Conservation (phyloP, 2,888 invertebrate species). For the Spisula subtruncata region DNA sequence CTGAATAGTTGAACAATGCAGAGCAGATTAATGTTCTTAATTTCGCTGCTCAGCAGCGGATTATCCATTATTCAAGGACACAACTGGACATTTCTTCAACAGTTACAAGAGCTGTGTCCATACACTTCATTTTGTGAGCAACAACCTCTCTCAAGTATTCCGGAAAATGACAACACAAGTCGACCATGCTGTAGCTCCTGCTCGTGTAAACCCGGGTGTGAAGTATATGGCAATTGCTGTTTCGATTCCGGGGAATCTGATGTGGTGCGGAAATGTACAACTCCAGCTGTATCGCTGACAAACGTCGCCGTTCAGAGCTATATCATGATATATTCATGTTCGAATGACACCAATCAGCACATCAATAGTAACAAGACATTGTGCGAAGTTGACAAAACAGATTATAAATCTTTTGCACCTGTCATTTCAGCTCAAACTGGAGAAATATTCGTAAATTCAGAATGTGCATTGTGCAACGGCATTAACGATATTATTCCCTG, state of each 20-base stretch:
- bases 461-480: not conserved
- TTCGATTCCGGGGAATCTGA: not conserved
- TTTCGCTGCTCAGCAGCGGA: not conserved
- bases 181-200: not conserved
- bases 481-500: not conserved
- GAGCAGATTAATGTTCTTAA: not conserved
- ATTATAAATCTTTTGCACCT: not conserved
- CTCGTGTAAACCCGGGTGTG: constrained; percentile 13
- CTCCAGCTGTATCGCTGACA: not conserved
- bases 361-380: not conserved
- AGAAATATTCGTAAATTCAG: not conserved
- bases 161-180: not conserved
- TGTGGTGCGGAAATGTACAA: not conserved
- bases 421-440: not conserved
- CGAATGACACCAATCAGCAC: not conserved
- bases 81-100: not conserved
- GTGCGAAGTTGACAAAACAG: not conserved
- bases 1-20: not conserved
- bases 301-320: not conserved
- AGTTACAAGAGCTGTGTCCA: constrained; percentile 2
- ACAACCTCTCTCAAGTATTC: not conserved
- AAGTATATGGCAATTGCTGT: constrained; percentile 3
- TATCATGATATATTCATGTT: not conserved
- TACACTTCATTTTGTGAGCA: not conserved
- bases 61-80: not conserved